Percentiles rank a stretch among this genome's conserved stretches.
These are phyloP conservation scores for Melolontha melolontha DNA, from an alignment of 2,888 invertebrate genomes.

Conservation along the genomic window DNA sequence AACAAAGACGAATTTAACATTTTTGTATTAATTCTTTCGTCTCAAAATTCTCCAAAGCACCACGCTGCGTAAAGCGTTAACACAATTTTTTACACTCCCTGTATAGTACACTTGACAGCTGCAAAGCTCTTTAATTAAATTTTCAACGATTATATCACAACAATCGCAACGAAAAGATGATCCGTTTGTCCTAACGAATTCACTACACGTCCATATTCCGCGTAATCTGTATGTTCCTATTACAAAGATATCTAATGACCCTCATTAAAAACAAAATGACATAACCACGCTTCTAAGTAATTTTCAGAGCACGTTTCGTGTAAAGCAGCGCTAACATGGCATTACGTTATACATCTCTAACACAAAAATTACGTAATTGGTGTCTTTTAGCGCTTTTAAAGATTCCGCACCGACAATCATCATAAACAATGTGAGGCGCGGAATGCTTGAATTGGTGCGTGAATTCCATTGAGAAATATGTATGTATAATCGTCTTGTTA, in stretches of 20 bases:
- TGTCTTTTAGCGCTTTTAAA: slow-evolving; percentile 23
- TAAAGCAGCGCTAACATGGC: slow-evolving; percentile 6
- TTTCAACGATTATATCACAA: too few species aligned
- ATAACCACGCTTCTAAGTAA: slow-evolving; percentile 5
- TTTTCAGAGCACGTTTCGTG: slow-evolving; percentile 27
- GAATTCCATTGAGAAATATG: slow-evolving; percentile 14
- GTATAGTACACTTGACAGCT: too few species aligned
- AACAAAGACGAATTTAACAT: too few species aligned
- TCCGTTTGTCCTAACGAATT: background rate
- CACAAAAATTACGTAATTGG: slow-evolving; percentile 36
- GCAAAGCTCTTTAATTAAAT: too few species aligned
- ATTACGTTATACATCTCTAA: slow-evolving; percentile 22
- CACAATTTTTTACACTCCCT: too few species aligned
- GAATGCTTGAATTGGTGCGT: slow-evolving; percentile 16
- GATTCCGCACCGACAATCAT: slow-evolving; percentile 27
- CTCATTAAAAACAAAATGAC: slow-evolving; percentile 24
- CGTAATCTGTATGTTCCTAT: background rate
- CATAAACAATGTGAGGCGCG: slow-evolving; percentile 8
- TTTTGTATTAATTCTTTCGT: too few species aligned
- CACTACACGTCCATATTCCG: background rate
- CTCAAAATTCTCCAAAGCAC: too few species aligned
- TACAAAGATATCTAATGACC: background rate
- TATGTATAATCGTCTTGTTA: background rate
- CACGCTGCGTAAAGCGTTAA: too few species aligned
- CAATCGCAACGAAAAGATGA: too few species aligned